Base-by-base conservation (phyloP, 2,113 vertebrate genomes). In the Dascyllus trimaculatus region DNA sequence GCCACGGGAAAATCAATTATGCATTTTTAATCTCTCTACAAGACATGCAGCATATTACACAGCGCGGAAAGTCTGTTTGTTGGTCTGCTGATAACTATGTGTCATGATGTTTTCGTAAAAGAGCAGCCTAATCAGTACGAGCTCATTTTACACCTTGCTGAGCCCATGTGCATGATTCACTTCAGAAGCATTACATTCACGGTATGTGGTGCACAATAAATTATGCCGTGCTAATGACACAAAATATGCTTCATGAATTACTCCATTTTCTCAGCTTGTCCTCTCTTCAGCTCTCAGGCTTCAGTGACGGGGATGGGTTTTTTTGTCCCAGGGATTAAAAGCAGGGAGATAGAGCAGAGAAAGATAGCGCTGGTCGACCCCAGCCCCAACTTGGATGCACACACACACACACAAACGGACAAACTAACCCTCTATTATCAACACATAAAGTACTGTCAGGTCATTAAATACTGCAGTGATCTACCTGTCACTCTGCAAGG, bases 121-220 rank as follows among this genome's bases (percentile, higher is more conserved):
- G 71, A 77, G 63, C 32, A 60, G 22, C 17, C 38, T 83, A 80
- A 84, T 84, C 75, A 82, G 70, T 3, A 21, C 58, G 8, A 15
- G 66, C 76, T 87, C 32, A 70, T 89, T 89, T 88, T 78, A 83
- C 85, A 88, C 88, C 83, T 85, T 88, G 79, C 76, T 88, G 85
- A 79, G 68, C 43, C 24, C 0, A 0, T 19, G 59, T 69, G 51
- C 46, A 60, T 68, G 77, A 80, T 64, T 85, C 70, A 78, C 75
- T 61, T 81, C 62, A 48, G 78, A 48, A 2, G 26, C 43, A 68
- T 81, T 77, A 62, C 72, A 65, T 66, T 80, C 65, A 58, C 54
- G 11, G 35, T 49, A 57, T 49, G 69, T 24, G 78, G 32, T 11
- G 6, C 35, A 56, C 57, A 67, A 71, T 66, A 61, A 67, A 81